Conservation (phyloP, 1,140 invertebrate genomes). For the Aporrectodea caliginosa region DNA sequence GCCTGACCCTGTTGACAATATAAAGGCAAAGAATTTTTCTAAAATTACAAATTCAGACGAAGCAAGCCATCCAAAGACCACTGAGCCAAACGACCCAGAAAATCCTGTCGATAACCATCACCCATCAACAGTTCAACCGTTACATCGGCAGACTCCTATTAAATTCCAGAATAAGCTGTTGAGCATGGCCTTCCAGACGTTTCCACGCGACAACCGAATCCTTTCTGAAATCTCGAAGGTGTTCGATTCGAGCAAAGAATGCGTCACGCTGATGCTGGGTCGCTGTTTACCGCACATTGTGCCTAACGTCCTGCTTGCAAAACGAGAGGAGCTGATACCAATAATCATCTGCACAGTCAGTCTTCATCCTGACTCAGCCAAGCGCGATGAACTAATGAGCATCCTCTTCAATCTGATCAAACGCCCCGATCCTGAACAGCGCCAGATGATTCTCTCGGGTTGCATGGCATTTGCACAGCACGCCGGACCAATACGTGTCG, state of each 20-base stretch:
- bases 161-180: neutral
- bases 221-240: constrained; percentile 46
- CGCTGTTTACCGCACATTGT: constrained; percentile 63
- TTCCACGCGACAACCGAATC: neutral
- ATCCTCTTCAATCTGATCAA: constrained; percentile 73
- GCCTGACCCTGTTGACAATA: no score
- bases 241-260: constrained; percentile 42
- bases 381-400: constrained; percentile 67
- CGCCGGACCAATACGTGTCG: constrained; percentile 60
- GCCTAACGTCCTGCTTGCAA: constrained; percentile 68
- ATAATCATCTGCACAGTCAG: constrained; percentile 66
- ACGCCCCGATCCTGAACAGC: constrained; percentile 67
- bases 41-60: no score
- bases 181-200: neutral
- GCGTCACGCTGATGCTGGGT: constrained; percentile 52
- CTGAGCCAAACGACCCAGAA: no score
- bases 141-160: neutral
- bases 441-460: constrained; percentile 67
- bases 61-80: no score
- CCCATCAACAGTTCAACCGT: no score
- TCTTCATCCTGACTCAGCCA: constrained; percentile 61
- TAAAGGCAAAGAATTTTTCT: no score
- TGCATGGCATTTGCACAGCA: constrained; percentile 64
- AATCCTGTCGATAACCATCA: no score
- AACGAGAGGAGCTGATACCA: constrained; percentile 71